Evolutionary conservation across 2,797 vertebrate genomes (phyloP).

Genomic region (Ambastaia sidthimunki): DNA sequence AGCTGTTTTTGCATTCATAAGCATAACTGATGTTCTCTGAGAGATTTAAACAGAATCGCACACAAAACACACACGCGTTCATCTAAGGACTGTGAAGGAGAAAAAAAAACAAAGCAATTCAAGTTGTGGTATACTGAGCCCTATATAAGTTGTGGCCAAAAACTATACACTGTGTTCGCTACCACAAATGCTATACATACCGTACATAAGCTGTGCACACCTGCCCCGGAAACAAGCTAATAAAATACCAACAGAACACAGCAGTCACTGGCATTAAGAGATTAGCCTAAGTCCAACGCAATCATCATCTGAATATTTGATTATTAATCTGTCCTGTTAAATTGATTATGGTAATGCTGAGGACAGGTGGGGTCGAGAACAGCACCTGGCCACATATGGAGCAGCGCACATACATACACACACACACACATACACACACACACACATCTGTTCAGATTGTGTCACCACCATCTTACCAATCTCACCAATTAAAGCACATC

Average conservation of each 20-base stretch:
- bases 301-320: constrained; percentile 83
- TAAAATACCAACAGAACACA: constrained; percentile 66
- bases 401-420: constrained; percentile 19
- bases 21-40: constrained; percentile 85
- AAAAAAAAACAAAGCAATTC: constrained; percentile 28
- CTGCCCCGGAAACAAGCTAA: constrained; percentile 20
- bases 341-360: constrained; percentile 78
- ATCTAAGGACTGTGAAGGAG: constrained; percentile 8
- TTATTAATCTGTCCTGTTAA: constrained; percentile 81
- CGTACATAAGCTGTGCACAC: not conserved
- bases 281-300: constrained; percentile 79
- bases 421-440: not conserved
- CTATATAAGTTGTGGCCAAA: no score
- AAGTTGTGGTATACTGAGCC: not conserved
- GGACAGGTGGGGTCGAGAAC: constrained; percentile 69
- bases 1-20: constrained; percentile 85
- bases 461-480: constrained; percentile 41
- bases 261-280: constrained; percentile 80
- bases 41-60: constrained; percentile 81
- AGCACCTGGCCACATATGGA: constrained; percentile 75
- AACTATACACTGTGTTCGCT: not conserved
- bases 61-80: constrained; percentile 36
- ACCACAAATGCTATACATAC: constrained; percentile 53
- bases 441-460: constrained; percentile 26
- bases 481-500: constrained; percentile 51